These are phyloP conservation scores for Gallinago undulata DNA, from an alignment of 2,113 vertebrate species.

Conservation along the genomic window DNA sequence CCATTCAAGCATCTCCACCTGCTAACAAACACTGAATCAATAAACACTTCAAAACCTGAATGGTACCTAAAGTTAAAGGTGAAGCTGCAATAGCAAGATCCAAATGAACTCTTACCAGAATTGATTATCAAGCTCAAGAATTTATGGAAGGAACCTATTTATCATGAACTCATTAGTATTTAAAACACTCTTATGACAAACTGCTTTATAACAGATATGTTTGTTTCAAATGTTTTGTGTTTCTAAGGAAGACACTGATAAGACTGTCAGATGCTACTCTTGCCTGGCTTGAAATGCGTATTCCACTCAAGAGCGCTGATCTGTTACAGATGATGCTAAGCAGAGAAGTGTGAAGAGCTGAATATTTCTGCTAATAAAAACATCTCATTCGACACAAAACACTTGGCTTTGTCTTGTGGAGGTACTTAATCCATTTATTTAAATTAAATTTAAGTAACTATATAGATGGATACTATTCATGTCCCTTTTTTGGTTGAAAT, in stretches of 20 bases:
- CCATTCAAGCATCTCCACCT: background rate
- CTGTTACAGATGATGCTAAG: background rate
- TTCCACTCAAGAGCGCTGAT: background rate
- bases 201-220: accelerated
- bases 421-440: background rate
- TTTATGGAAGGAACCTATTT: background rate
- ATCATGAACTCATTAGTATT: background rate
- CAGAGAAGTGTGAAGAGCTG: background rate
- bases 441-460: background rate
- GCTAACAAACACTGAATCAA: background rate
- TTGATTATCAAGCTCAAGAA: background rate
- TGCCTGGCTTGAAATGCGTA: background rate
- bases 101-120: background rate
- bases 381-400: background rate
- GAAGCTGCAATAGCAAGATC: accelerated
- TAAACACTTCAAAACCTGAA: background rate
- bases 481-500: background rate
- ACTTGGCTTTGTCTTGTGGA: background rate
- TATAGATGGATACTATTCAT: background rate
- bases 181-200: background rate
- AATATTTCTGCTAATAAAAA: background rate
- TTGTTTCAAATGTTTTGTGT: background rate
- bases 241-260: background rate
- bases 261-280: background rate
- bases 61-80: background rate